Percentiles rank a stretch among this genome's conserved stretches.
phyloP scores from a whole-genome alignment of 2,888 invertebrate genomes.

The Macrosoma leucophasiata region DNA sequence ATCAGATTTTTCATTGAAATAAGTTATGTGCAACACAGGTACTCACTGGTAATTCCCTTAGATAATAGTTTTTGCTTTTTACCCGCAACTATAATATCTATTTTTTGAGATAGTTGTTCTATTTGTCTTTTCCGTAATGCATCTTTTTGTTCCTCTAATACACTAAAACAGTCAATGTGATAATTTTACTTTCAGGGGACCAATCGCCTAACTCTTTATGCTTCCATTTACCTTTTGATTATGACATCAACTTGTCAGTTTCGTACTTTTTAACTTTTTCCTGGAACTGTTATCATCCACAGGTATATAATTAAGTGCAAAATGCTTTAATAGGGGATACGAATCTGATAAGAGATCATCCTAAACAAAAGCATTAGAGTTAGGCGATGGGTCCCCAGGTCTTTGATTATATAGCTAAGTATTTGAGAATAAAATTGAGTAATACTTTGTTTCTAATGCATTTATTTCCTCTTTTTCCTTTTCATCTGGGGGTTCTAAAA shows the following conservation, averaged over 20 bases:
- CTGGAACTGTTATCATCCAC: neutral
- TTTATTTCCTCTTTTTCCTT: constrained; percentile 40
- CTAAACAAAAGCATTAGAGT: too few relatives aligned
- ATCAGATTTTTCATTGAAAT: too few relatives aligned
- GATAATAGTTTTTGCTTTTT: constrained; percentile 81
- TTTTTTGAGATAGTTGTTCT: constrained; percentile 78
- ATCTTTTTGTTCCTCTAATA: constrained; percentile 57
- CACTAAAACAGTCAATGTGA: too few relatives aligned
- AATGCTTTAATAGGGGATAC: neutral
- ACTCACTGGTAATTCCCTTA: constrained; percentile 54
- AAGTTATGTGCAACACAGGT: too few relatives aligned
- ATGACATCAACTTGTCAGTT: constrained; percentile 9
- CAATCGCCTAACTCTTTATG: too few relatives aligned
- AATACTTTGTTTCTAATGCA: constrained; percentile 40
- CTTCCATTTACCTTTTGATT: too few relatives aligned
- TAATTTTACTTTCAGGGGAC: too few relatives aligned
- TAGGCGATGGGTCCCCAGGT: too few relatives aligned
- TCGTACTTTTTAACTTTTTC: neutral
- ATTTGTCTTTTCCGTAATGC: constrained; percentile 75
- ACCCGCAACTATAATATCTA: constrained; percentile 85
- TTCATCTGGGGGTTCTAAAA: constrained; percentile 57
- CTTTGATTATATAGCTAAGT: neutral
- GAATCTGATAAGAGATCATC: neutral
- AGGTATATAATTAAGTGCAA: neutral
- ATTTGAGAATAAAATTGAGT: neutral